Base-by-base conservation (phyloP, 2,797 vertebrate species). In the Hydrocynus forskahlii region DNA sequence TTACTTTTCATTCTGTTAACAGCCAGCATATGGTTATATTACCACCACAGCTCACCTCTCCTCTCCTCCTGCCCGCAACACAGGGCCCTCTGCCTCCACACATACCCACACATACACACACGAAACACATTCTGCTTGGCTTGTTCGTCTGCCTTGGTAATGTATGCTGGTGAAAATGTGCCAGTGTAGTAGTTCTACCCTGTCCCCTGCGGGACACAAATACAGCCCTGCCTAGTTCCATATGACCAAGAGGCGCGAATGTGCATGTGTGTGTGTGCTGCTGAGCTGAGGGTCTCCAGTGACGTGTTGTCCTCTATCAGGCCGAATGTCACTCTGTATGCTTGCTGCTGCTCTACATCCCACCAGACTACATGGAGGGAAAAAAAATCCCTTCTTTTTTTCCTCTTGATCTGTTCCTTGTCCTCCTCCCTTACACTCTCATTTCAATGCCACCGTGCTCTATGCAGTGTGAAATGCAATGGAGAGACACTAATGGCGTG, bases 1-100 rank as follows among this genome's bases (percentile, higher is more conserved):
- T 93, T 94, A 93, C 91, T 94, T 95, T 94, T 94, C 93, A 93
- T 94, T 93, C 93, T 91, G 91, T 86, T 94, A 94, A 95, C 92
- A 91, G 94, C 91, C 80, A 93, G 93, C 93, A 94, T 94, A 94
- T 93, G 91, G 91, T 93, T 95, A 93, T 94, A 94, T 95, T 94
- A 92, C 91, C 92, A 92, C 88, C 91, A 92, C 89, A 87, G 86
- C 88, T 94, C 92, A 93, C 93, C 93, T 94, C 90, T 93, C 91
- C 90, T 91, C 89, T 90, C 82, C 81, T 62, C 67, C 71, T 64
- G 35, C 78, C 64, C 91, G 91, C 89, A 63, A 82, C 89, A 92
- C 88, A 76, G 35, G 45, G 87, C 89, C 75, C 57, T 72, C 35
- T 84, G 82, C 87, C 85, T 82, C 83, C 86, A 90, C 83, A 87